Conservation (phyloP, 2,888 invertebrate species). For the Macrosiphum euphorbiae region DNA sequence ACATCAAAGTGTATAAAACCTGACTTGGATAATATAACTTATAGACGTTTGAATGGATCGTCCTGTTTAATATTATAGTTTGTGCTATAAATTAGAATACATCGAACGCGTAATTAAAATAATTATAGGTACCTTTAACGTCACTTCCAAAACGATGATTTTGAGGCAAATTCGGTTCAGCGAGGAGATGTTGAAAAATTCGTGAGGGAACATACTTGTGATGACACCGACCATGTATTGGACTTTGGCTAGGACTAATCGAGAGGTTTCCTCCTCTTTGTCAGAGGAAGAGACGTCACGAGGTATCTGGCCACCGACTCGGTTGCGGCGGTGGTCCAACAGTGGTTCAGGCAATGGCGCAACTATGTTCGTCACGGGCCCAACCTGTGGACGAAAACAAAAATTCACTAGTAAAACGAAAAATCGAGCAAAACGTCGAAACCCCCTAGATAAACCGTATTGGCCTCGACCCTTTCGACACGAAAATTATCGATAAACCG, state of each 20-base stretch:
- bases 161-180: conserved; percentile 67
- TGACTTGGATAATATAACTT: neutral
- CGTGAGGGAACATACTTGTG: conserved; percentile 65
- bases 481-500: too few relatives aligned
- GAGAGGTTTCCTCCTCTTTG: neutral
- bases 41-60: neutral
- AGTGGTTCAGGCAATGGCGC: conserved; percentile 39
- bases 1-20: neutral
- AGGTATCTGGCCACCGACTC: neutral
- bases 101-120: neutral
- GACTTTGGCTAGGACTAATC: conserved; percentile 9
- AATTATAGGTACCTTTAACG: conserved; percentile 65
- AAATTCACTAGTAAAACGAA: neutral
- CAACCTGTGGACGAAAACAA: neutral
- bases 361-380: neutral
- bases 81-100: neutral
- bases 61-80: neutral
- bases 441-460: neutral
- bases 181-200: conserved; percentile 52
- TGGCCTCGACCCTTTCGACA: too few relatives aligned
- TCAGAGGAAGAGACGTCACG: fast-evolving
- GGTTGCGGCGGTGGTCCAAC: too few relatives aligned
- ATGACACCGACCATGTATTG: conserved; percentile 67
- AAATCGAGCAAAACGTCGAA: neutral
- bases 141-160: conserved; percentile 67